Evolutionary conservation across 2,797 vertebrate species (phyloP).

Genomic region (Parauchenoglanis punctatus): DNA sequence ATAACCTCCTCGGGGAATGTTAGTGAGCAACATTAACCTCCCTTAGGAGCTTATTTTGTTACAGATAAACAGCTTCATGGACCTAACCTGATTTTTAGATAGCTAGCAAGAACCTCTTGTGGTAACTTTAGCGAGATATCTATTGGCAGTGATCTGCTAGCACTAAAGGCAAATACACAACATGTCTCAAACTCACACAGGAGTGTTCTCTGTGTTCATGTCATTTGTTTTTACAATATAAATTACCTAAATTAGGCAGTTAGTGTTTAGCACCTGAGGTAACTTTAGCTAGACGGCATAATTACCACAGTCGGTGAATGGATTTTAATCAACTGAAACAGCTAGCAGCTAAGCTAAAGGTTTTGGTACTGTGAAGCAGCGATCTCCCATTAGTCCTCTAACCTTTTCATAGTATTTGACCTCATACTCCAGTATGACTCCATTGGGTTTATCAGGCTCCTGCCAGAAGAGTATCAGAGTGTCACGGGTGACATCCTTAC

Average conservation of each 20-base stretch:
- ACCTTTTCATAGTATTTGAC: constrained; percentile 99
- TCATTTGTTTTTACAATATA: background rate
- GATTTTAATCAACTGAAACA: background rate
- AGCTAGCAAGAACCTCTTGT: background rate
- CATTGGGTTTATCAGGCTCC: constrained; percentile 92
- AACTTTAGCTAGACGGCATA: constrained; percentile 6
- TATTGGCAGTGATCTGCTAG: background rate
- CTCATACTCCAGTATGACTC: constrained; percentile 96
- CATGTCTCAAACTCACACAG: background rate
- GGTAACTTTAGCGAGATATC: background rate
- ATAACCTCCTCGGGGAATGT: background rate
- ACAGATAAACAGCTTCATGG: background rate
- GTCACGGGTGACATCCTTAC: constrained; percentile 94
- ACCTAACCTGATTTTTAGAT: background rate
- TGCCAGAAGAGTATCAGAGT: constrained; percentile 93
- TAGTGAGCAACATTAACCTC: background rate
- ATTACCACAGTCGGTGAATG: background rate
- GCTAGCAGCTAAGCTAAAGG: background rate
- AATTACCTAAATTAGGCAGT: constrained; percentile 4
- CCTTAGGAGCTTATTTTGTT: background rate
- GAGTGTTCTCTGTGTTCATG: background rate
- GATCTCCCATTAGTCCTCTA: constrained; percentile 48
- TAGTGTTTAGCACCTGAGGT: constrained; percentile 11
- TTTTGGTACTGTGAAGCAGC: background rate
- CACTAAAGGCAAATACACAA: background rate